Evolutionary conservation across 2,113 vertebrate genomes (phyloP), one percentile per base, ranked within the genome.

Genomic region (Chaetura pelagica): DNA sequence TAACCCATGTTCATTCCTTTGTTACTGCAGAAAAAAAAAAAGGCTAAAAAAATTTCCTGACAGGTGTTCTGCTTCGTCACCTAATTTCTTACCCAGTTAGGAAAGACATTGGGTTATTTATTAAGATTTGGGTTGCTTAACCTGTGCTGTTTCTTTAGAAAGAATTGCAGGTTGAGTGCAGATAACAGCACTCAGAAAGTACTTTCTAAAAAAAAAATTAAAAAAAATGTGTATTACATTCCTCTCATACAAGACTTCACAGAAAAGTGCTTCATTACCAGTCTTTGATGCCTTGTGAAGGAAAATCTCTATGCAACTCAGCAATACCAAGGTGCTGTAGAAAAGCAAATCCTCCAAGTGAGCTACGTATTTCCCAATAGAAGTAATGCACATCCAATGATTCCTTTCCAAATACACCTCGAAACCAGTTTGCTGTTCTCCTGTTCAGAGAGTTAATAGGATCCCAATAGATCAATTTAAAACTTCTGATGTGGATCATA

Each of bases 361-460:
- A 92, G 40, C 40, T 80, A 54, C 10, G 3, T 22, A 49, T 95
- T 97, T 94, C 87, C 62, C 44, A 80, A 92, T 64, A 88, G 54
- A 67, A 84, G 73, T 77, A 18, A 64, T 46, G 35, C 91, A 44
- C 13, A 67, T 34, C 23, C 48, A 91, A 76, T 22, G 62, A 87
- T 92, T 94, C n/a, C 40, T 87, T 96, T 96, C 84, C 76, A 95
- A 96, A 82, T 44, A 97, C 64, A 89, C 34, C 20, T 84, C 92
- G 62, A 95, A 94, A 85, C 21, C 74, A 24, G 10, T 93, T 69
- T 49, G 49, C 80, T 38, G 38, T 38, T 38, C 57, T 84, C 67
- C 57, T 86, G n/a, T 81, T 64, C 76, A 73, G 83, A 84, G 61
- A 91, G 82, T 82, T 94, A 97, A 95, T 68, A 76, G 38, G 66